Evolutionary conservation across 1,140 invertebrate genomes (phyloP).

Genomic region (Panonychus citri): DNA sequence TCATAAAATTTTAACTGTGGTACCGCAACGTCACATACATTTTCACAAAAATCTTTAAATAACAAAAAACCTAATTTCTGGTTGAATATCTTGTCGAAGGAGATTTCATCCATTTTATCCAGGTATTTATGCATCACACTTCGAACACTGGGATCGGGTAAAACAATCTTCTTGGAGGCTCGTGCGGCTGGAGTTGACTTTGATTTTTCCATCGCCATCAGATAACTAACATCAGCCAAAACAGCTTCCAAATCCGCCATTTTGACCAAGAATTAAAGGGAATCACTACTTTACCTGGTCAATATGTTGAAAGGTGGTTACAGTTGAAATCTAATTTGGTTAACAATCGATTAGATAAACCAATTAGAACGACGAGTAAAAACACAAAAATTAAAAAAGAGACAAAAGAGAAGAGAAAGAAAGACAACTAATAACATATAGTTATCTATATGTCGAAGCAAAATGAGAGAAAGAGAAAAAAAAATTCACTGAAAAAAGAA

Average conservation of each 20-base stretch:
- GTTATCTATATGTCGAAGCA: too few relatives aligned
- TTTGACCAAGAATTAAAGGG: slow-evolving; percentile 19
- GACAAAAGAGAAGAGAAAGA: too few relatives aligned
- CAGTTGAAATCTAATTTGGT: too few relatives aligned
- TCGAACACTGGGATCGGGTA: slow-evolving; percentile 96
- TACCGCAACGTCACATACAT: slow-evolving; percentile 75
- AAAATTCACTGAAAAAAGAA: too few relatives aligned
- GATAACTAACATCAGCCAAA: slow-evolving; percentile 97
- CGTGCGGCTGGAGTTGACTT: slow-evolving; percentile 96
- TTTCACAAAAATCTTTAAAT: slow-evolving; percentile 99
- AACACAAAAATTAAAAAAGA: too few relatives aligned
- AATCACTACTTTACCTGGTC: neutral
- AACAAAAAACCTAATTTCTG: slow-evolving; percentile 95
- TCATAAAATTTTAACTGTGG: slow-evolving; percentile 98
- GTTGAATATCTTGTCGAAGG: slow-evolving; percentile 99
- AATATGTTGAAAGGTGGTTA: too few relatives aligned
- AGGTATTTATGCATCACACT: slow-evolving; percentile 99
- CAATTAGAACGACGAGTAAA: too few relatives aligned
- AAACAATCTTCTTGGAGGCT: slow-evolving; percentile 93
- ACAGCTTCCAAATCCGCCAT: slow-evolving; percentile 99
- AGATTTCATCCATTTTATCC: slow-evolving; percentile 94
- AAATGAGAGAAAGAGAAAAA: too few relatives aligned
- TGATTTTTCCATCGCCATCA: slow-evolving; percentile 99
- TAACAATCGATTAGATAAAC: too few relatives aligned
- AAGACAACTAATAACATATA: too few relatives aligned